Percentiles rank a stretch among this genome's conserved stretches.
These are phyloP conservation scores for Coecobrya sp. DNA, from an alignment of 2,888 invertebrate genomes.

Conservation along the genomic window DNA sequence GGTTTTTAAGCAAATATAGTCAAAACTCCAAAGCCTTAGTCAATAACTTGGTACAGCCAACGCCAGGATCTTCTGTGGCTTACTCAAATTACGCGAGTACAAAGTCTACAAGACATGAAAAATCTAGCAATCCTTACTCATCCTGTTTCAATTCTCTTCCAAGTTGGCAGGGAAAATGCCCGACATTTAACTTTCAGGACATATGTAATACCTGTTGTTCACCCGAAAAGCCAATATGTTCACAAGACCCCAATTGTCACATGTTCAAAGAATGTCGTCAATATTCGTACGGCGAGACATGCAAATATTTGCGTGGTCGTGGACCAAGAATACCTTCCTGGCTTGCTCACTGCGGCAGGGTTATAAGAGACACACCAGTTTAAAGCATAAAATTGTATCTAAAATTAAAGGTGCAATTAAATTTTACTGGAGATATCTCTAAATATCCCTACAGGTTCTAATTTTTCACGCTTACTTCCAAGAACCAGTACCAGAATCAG, in stretches of 20 bases:
- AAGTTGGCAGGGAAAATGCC: slow-evolving; percentile 22
- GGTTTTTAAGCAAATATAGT: background rate
- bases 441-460: slow-evolving; percentile 19
- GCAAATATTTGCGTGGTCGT: slow-evolving; percentile 31
- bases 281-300: slow-evolving; percentile 1
- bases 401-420: background rate
- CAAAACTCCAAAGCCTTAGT: background rate
- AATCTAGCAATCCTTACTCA: slow-evolving; percentile 5
- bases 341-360: slow-evolving; percentile 66
- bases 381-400: background rate
- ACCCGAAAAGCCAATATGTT: slow-evolving; percentile 65
- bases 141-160: slow-evolving; percentile 32
- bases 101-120: background rate
- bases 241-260: slow-evolving; percentile 68
- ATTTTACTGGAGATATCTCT: no score
- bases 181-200: slow-evolving; percentile 48
- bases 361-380: background rate
- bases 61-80: background rate
- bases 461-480: slow-evolving; percentile 93
- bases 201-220: slow-evolving; percentile 63
- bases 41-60: background rate
- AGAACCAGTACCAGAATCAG: slow-evolving; percentile 93
- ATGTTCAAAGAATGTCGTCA: slow-evolving; percentile 58
- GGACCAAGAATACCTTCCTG: slow-evolving; percentile 57
- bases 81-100: background rate